phyloP scores from a whole-genome alignment of 2,888 invertebrate genomes.

The Hirtodrosophila trivittata region DNA sequence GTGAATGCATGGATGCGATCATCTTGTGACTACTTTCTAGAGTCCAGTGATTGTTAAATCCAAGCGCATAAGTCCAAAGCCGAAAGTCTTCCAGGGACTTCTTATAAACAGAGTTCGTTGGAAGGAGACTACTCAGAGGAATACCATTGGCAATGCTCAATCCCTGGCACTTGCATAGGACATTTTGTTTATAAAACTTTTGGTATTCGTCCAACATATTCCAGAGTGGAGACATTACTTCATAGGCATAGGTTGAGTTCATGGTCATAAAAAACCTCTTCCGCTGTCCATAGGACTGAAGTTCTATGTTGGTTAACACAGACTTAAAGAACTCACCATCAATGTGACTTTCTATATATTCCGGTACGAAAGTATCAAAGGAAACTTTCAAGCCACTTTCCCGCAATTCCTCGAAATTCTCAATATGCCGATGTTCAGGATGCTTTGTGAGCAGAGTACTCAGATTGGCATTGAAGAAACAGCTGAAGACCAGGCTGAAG shows the following conservation, averaged over 20 bases:
- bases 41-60: neutral
- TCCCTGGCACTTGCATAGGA: constrained; percentile 2
- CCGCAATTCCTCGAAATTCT: constrained; percentile 24
- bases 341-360: neutral
- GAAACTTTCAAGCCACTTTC: constrained; percentile 16
- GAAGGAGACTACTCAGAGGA: neutral
- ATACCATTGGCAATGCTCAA: neutral
- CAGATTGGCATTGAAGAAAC: constrained; percentile 46
- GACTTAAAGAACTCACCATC: neutral
- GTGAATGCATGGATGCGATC: neutral
- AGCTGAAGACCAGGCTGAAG: constrained; percentile 37
- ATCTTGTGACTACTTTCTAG: neutral
- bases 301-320: neutral
- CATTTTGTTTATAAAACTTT: neutral
- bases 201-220: constrained; percentile 1
- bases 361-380: neutral
- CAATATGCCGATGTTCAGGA: constrained; percentile 5
- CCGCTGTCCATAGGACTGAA: neutral
- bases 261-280: neutral
- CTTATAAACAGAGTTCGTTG: constrained; percentile 19
- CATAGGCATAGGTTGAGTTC: constrained; percentile 17
- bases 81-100: constrained; percentile 6
- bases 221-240: neutral
- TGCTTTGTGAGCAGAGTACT: constrained; percentile 39
- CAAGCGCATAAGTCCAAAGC: neutral